Percentiles rank a stretch among this genome's conserved stretches.
Evolutionary conservation across 2,113 vertebrate species (phyloP).

Genomic region (Oriolus oriolus): DNA sequence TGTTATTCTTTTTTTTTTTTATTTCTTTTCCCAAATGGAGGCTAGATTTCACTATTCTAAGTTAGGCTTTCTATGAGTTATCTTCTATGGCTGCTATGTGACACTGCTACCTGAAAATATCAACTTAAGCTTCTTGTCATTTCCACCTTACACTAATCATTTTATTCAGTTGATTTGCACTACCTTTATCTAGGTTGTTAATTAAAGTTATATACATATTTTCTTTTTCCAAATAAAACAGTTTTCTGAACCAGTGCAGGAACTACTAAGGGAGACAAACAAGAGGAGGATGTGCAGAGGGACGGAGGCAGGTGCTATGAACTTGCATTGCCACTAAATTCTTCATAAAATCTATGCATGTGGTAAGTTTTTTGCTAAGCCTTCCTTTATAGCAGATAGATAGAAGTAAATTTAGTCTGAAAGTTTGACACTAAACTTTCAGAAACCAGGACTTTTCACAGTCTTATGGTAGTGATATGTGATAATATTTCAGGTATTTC

Average conservation of each 20-base stretch:
- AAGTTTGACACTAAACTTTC: not conserved
- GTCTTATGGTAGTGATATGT: not conserved
- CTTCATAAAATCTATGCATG: not conserved
- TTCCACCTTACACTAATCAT: not conserved
- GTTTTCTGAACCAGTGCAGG: not conserved
- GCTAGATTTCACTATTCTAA: not conserved
- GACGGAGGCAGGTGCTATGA: not conserved
- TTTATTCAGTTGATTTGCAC: not conserved
- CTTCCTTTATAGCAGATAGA: not conserved
- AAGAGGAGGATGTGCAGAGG: not conserved
- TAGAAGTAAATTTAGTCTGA: not conserved
- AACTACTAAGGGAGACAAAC: not conserved
- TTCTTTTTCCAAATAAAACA: not conserved
- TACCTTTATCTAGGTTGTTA: not conserved
- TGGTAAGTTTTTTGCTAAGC: rapidly evolving
- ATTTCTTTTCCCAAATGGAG: rapidly evolving
- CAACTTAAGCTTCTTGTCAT: not conserved
- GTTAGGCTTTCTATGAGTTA: not conserved
- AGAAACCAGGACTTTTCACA: not conserved
- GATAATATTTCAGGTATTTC: not conserved
- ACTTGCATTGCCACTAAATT: not conserved
- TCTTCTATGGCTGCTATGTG: not conserved
- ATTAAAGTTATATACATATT: not conserved
- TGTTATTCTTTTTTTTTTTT: not conserved
- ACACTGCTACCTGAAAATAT: not conserved